Percentiles rank a stretch among this genome's conserved stretches.
Evolutionary conservation across 2,888 invertebrate genomes (phyloP).

Genomic region (Notodromas monacha): DNA sequence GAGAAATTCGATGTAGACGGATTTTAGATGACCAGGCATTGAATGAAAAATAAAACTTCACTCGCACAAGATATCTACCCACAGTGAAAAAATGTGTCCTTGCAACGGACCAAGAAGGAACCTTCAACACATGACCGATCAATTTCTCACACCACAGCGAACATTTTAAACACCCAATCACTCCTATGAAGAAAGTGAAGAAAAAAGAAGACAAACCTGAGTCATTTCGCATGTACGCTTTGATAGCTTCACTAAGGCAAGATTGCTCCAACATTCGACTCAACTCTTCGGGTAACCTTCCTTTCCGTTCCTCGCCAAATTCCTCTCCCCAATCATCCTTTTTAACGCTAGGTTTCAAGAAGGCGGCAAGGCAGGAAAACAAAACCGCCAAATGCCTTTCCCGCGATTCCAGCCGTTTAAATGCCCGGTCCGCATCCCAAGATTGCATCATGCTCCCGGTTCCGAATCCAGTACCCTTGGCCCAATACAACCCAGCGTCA

Average conservation of each 20-base stretch:
- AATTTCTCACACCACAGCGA: too few species aligned
- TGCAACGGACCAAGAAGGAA: too few species aligned
- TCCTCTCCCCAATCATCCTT: conserved; percentile 1
- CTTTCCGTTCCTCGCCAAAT: conserved; percentile 7
- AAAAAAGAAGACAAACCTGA: conserved; percentile 35
- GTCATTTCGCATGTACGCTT: conserved; percentile 68
- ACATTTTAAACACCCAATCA: too few species aligned
- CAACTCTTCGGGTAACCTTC: conserved; percentile 31
- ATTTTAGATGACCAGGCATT: too few species aligned
- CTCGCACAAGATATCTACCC: too few species aligned
- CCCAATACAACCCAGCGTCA: too few species aligned
- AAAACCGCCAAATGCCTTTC: conserved; percentile 73
- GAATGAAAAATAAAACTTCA: too few species aligned
- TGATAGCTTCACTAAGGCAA: conserved; percentile 50
- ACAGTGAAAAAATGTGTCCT: too few species aligned
- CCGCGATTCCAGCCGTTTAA: conserved; percentile 53
- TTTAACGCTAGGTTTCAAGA: conserved; percentile 31
- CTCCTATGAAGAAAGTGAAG: too few species aligned
- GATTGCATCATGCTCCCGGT: conserved; percentile 78
- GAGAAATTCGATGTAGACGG: too few species aligned
- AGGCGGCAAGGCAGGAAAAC: conserved; percentile 24
- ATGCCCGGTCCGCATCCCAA: conserved; percentile 86
- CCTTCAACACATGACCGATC: too few species aligned
- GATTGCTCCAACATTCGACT: conserved; percentile 42
- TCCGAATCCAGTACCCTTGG: conserved; percentile 83